Conservation (phyloP, 2,888 invertebrate genomes). For the Julus scanicus region DNA sequence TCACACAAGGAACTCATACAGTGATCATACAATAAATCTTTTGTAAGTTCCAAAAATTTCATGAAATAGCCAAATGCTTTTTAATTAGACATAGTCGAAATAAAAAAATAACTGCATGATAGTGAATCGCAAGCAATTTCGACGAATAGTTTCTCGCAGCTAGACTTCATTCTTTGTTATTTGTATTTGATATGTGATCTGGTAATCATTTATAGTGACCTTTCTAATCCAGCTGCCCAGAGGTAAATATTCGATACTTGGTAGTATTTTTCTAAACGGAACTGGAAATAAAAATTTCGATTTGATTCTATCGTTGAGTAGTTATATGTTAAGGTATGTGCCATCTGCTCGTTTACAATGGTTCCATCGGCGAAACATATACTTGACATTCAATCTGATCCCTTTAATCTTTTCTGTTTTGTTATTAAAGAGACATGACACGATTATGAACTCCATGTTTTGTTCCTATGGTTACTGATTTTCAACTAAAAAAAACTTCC, state of each 20-base stretch:
- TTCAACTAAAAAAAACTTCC: neutral
- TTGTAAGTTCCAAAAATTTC: too few relatives aligned
- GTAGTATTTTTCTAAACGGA: neutral
- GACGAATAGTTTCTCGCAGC: too few relatives aligned
- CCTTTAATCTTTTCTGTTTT: slow-evolving; percentile 39
- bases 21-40: too few relatives aligned
- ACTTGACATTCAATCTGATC: slow-evolving; percentile 39
- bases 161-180: too few relatives aligned
- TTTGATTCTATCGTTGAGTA: neutral
- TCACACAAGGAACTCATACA: too few relatives aligned
- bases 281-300: neutral
- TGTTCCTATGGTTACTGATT: slow-evolving; percentile 42
- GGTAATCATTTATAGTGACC: too few relatives aligned
- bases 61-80: too few relatives aligned
- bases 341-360: neutral
- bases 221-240: too few relatives aligned
- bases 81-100: too few relatives aligned
- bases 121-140: too few relatives aligned
- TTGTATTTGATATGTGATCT: too few relatives aligned
- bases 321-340: neutral
- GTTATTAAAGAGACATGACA: slow-evolving; percentile 39
- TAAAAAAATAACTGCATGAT: too few relatives aligned
- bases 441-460: slow-evolving; percentile 17
- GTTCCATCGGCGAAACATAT: neutral
- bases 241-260: neutral